Conservation (phyloP, 2,797 vertebrate genomes). For the Poecile montanus region DNA sequence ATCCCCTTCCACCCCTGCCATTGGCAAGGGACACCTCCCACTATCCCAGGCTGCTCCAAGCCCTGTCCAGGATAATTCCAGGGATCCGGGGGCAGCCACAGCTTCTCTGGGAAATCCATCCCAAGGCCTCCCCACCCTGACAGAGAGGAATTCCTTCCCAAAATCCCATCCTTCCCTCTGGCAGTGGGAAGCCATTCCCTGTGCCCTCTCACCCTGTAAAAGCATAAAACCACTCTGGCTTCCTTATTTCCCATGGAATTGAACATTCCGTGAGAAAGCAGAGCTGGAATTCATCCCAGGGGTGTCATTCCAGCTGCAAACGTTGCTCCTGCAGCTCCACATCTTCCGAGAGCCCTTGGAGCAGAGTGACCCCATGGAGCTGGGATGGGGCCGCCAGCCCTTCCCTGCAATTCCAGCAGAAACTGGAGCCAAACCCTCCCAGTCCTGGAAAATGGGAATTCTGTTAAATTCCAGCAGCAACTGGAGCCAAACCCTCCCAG, state of each 20-base stretch:
- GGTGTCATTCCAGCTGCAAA: neutral
- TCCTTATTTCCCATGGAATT: neutral
- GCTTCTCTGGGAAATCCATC: neutral
- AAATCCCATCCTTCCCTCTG: neutral
- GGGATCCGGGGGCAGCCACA: neutral
- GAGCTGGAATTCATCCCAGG: neutral
- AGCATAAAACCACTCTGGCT: neutral
- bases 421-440: neutral
- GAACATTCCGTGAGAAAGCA: fast-evolving
- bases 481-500: too few species aligned
- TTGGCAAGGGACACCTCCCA: neutral
- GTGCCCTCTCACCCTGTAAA: fast-evolving
- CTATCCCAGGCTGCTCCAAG: neutral
- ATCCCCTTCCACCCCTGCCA: neutral
- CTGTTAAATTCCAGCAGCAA: too few species aligned
- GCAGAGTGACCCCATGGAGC: neutral
- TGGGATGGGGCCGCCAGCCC: neutral
- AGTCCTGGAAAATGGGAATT: too few species aligned
- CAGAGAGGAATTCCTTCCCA: neutral
- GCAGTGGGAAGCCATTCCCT: neutral
- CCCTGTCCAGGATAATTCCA: neutral
- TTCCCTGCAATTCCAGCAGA: neutral
- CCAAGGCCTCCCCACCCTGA: neutral
- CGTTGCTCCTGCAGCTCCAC: neutral
- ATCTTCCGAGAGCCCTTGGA: neutral